Conservation (phyloP, 2,888 invertebrate genomes). For the Galeruca laticollis region DNA sequence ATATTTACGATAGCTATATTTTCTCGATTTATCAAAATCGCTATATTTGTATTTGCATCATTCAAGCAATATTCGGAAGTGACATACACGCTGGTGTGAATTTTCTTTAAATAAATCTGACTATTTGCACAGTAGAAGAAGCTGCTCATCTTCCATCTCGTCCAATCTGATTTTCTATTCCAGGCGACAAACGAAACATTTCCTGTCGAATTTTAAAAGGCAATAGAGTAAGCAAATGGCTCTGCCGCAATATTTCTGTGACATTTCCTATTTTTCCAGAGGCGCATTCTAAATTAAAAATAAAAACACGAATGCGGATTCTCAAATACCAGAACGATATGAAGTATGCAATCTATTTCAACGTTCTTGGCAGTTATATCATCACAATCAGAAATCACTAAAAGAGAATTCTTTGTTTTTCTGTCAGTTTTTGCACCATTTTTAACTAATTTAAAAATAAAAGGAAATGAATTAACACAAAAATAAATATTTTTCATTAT, state of each 20-base stretch:
- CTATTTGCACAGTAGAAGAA: conserved; percentile 4
- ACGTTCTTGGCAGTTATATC: not conserved
- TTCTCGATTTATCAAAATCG: too few species aligned
- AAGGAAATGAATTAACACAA: too few species aligned
- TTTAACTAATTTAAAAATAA: too few species aligned
- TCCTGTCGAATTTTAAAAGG: conserved; percentile 25
- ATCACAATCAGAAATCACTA: conserved; percentile 7
- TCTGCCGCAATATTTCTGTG: conserved; percentile 18
- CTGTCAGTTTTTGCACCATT: too few species aligned
- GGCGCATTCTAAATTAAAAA: conserved; percentile 6
- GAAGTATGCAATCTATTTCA: not conserved
- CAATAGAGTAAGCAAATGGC: conserved; percentile 21
- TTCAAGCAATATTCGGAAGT: not conserved
- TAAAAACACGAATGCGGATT: conserved; percentile 3
- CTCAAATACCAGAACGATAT: not conserved
- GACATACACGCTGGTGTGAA: not conserved
- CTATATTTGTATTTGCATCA: not conserved
- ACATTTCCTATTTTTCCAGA: conserved; percentile 16
- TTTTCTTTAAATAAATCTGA: conserved; percentile 17
- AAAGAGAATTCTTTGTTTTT: too few species aligned
- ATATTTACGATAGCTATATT: too few species aligned
- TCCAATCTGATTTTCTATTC: conserved; percentile 26
- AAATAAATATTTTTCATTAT: too few species aligned
- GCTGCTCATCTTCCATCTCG: conserved; percentile 8
- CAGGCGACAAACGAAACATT: conserved; percentile 22